Conservation (phyloP, 2,113 vertebrate genomes). For the Zeus faber region DNA sequence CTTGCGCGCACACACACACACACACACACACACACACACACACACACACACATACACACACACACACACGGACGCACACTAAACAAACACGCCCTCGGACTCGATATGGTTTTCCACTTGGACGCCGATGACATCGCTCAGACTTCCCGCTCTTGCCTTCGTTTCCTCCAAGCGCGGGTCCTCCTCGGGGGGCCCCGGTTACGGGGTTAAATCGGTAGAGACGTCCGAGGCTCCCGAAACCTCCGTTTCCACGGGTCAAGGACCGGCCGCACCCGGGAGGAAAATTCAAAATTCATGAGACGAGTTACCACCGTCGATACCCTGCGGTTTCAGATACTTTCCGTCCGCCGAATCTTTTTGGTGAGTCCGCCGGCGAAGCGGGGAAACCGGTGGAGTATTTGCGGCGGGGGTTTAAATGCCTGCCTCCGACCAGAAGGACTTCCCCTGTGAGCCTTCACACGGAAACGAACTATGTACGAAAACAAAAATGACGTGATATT, state of each 20-base stretch:
- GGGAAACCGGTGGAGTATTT: slow-evolving; percentile 43
- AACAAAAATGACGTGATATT: slow-evolving; percentile 44
- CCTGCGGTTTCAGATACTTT: slow-evolving; percentile 44
- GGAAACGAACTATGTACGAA: slow-evolving; percentile 32
- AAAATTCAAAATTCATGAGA: slow-evolving; percentile 24
- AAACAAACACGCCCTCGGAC: background rate
- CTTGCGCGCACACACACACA: background rate
- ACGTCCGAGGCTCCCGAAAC: slow-evolving; percentile 16
- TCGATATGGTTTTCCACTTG: background rate
- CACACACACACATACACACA: slow-evolving; percentile 7
- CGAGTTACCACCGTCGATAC: too few relatives aligned
- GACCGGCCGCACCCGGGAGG: slow-evolving; percentile 24
- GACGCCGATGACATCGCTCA: background rate
- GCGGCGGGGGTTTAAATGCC: slow-evolving; percentile 57
- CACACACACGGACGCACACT: background rate
- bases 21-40: background rate
- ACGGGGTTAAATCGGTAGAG: too few relatives aligned
- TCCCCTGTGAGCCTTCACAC: slow-evolving; percentile 24
- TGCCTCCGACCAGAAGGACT: slow-evolving; percentile 38
- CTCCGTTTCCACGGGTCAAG: background rate
- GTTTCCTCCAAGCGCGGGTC: background rate
- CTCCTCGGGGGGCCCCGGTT: too few relatives aligned
- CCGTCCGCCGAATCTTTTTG: slow-evolving; percentile 38
- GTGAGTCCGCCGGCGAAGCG: too few relatives aligned
- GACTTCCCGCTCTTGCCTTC: slow-evolving; percentile 13